Conservation (phyloP, 2,113 vertebrate genomes). For the Indicator maculatus region DNA sequence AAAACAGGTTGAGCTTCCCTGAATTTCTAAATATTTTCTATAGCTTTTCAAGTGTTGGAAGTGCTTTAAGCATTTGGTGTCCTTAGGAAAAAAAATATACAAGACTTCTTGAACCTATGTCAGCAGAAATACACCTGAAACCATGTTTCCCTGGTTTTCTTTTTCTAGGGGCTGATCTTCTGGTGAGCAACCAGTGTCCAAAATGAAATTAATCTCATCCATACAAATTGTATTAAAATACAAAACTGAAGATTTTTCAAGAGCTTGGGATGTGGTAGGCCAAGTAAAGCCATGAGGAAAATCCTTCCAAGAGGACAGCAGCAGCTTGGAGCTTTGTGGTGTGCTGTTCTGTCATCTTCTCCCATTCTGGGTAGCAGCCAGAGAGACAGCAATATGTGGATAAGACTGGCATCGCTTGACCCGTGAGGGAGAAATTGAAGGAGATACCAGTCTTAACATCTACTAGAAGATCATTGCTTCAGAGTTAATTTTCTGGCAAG, state of each 20-base stretch:
- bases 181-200: accelerated
- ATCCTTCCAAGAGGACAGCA: accelerated
- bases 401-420: background rate
- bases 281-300: background rate
- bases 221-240: background rate
- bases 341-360: background rate
- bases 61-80: background rate
- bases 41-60: background rate
- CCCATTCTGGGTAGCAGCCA: background rate
- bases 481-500: background rate
- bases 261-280: background rate
- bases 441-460: background rate
- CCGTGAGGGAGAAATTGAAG: background rate
- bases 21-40: background rate
- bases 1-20: background rate
- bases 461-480: background rate
- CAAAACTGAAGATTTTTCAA: background rate
- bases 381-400: background rate
- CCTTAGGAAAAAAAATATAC: background rate
- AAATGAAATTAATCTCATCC: background rate
- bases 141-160: accelerated
- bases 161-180: background rate
- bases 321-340: background rate
- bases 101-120: background rate
- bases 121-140: background rate